A percentile compares a stretch with the other conserved stretches of the same genome.
Evolutionary conservation across 2,797 vertebrate species (phyloP).

Genomic region (Aphelocoma californica): DNA sequence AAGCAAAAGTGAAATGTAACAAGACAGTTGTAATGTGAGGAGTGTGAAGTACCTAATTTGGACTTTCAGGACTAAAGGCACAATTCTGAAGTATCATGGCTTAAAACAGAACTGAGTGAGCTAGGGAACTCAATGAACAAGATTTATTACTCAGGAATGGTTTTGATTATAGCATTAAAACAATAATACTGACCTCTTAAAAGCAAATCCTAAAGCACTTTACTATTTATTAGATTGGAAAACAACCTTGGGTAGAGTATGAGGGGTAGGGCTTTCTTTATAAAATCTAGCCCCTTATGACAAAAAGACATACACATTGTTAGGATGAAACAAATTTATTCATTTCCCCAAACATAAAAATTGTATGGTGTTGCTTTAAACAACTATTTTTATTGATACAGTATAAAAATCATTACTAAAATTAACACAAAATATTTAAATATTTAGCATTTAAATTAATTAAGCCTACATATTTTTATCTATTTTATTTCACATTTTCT

Average conservation of each 20-base stretch:
- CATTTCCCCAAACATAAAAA: neutral
- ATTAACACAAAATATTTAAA: neutral
- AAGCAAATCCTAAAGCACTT: neutral
- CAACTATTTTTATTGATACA: neutral
- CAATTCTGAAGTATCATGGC: neutral
- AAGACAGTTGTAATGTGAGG: neutral
- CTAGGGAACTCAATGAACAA: neutral
- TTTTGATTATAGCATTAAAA: neutral
- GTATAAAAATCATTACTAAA: neutral
- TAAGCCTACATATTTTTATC: neutral
- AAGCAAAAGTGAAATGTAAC: neutral
- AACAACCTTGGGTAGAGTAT: neutral
- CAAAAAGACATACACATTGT: neutral
- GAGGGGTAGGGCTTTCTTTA: neutral
- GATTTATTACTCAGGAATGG: neutral
- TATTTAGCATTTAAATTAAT: neutral
- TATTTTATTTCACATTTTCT: neutral
- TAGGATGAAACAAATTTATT: neutral
- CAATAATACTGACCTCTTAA: neutral
- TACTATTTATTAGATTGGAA: neutral
- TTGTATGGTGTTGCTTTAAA: neutral
- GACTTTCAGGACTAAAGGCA: neutral
- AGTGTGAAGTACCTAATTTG: neutral
- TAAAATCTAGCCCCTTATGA: neutral
- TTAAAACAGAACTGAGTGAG: neutral